phyloP scores from a whole-genome alignment of 2,888 invertebrate species.

The Toxonevra muliebris region DNA sequence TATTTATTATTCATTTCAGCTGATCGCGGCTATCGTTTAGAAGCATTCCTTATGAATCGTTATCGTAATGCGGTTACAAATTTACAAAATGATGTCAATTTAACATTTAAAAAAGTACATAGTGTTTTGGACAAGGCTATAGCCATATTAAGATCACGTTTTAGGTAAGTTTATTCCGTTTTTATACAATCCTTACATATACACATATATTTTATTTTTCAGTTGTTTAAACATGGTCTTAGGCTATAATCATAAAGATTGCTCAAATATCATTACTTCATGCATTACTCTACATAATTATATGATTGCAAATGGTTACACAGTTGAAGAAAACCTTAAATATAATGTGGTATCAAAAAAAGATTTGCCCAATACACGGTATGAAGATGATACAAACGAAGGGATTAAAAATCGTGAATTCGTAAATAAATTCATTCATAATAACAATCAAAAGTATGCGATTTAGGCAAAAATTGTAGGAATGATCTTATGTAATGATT shows the following conservation, averaged over 20 bases:
- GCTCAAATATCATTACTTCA: slow-evolving; percentile 29
- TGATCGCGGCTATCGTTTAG: slow-evolving; percentile 37
- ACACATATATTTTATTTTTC: slow-evolving; percentile 1
- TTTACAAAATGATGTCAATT: slow-evolving; percentile 25
- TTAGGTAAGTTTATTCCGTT: too few species aligned
- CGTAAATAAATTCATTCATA: too few species aligned
- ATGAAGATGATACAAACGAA: slow-evolving; percentile 23
- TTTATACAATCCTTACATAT: too few species aligned
- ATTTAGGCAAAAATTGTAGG: neutral
- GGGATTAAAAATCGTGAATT: slow-evolving; percentile 29
- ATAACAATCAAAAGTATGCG: neutral
- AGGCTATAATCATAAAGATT: slow-evolving; percentile 22
- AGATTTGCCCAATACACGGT: slow-evolving; percentile 24
- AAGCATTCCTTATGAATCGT: slow-evolving; percentile 35
- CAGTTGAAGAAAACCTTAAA: slow-evolving; percentile 24
- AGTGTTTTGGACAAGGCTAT: slow-evolving; percentile 26
- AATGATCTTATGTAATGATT: neutral
- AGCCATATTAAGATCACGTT: slow-evolving; percentile 33
- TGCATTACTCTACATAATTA: slow-evolving; percentile 35
- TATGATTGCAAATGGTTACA: slow-evolving; percentile 24
- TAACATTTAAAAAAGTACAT: slow-evolving; percentile 21
- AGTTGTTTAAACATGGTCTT: slow-evolving; percentile 30
- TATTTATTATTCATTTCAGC: slow-evolving; percentile 18
- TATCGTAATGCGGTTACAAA: slow-evolving; percentile 30
- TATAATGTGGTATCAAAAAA: slow-evolving; percentile 10